Base-by-base conservation (phyloP, 1,140 invertebrate species). In the Papilio aristodemus region DNA sequence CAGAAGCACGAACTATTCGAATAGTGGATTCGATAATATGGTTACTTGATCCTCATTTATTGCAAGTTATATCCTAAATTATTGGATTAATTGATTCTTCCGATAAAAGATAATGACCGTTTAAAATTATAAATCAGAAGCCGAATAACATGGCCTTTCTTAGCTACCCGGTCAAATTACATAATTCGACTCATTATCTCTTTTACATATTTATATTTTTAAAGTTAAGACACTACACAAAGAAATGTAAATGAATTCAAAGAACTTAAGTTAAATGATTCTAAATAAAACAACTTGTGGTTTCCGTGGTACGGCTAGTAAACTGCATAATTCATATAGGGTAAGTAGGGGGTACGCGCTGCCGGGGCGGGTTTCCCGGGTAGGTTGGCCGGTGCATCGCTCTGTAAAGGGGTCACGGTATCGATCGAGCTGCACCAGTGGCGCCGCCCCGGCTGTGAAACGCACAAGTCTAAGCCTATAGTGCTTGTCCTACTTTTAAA, bases 361-460 rank as follows among this genome's bases (percentile, higher is more conserved):
- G 70, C 70, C 71, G 72, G 66, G 71, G 72, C 72, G 73, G 76
- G 76, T 82, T 81, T 78, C 86, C 84, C 82, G 84, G 86, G 83
- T 80, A 81, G 77, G 76, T 79, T 72, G 76, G 75, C 79, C 81
- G 83, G 87, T 90, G 87, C 87, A 90, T 87, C 78, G 87, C 78
- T 86, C 87, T 84, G 78, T 84, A 90, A 90, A 82, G 78, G 78
- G 87, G 86, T 89, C 87, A 82, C 79, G 71, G 17, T 50, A 90
- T 89, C 87, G 87, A 90, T 90, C 86, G 70, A 58, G 39, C 74
- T 71, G 77, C 69, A 69, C 76, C 39, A 22, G 14, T 50, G 41
- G 63, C 41, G 63, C 63, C 39, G 63, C 41, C 13, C 37, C 62
- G 19, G 6, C 32, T 36, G 43, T 8, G 6, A 17, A 50, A 50